A percentile compares a stretch with the other conserved stretches of the same genome.
Evolutionary conservation across 2,113 vertebrate genomes (phyloP).

Genomic region (Vicugna pacos): DNA sequence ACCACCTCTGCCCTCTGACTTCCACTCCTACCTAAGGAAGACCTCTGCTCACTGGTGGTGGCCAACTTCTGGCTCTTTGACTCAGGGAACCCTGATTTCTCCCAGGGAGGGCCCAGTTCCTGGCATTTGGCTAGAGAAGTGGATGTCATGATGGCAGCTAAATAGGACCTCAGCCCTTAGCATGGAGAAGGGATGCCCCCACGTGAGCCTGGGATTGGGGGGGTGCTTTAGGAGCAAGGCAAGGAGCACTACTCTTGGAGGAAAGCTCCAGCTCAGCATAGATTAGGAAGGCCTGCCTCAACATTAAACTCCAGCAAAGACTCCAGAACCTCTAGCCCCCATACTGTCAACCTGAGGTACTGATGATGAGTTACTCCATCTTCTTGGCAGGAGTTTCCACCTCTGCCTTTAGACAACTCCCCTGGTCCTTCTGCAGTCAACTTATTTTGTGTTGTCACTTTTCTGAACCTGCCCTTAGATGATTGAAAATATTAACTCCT

Average conservation of each 20-base stretch:
- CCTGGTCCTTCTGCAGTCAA: neutral
- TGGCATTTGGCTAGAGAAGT: neutral
- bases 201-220: neutral
- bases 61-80: neutral
- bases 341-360: neutral
- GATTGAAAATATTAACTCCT: neutral
- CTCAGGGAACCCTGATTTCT: neutral
- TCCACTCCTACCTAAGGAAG: neutral
- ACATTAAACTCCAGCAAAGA: neutral
- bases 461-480: neutral
- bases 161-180: neutral
- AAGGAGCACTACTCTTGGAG: neutral
- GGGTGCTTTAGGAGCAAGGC: neutral
- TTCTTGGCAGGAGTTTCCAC: neutral
- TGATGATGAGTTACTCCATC: neutral
- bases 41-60: neutral
- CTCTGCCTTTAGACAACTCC: neutral
- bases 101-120: neutral
- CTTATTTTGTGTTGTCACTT: neutral
- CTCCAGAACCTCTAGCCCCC: neutral
- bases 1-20: neutral
- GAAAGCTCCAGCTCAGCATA: neutral
- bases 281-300: conserved; percentile 89
- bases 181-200: too few relatives aligned
- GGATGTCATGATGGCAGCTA: neutral